Evolutionary conservation across 2,113 vertebrate genomes (phyloP), one percentile per base, ranked within the genome.

Genomic region (Pluvianellus socialis): DNA sequence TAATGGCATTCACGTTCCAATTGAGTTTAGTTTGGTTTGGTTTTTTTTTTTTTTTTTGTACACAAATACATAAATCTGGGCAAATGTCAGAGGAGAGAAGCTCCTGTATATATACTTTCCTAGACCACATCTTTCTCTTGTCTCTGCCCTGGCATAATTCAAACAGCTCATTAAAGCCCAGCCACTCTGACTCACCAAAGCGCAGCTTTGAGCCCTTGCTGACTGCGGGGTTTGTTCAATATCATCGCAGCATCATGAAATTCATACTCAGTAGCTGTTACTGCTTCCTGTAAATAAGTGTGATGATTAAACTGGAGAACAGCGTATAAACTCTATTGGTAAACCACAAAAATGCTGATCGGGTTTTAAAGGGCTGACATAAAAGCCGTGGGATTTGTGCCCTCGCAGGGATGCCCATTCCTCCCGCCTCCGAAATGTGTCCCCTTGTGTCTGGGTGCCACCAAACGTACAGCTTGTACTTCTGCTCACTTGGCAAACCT

Each of bases 321-420:
- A 62, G 81, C 79, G 58, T 79, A 50, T 83, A 88, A 96, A 94
- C 58, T 12, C 27, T 23, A 32, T 21, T 12, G 35, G 88, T 33
- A 86, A 95, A 58, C 71, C 90, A 81, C 76, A 77, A 14, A 94
- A 94, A 88, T 35, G 67, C 79, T 73, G 93, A 15, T 65, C 71
- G 26, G 56, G 14, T 91, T 86, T 88, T 83, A 86, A 72, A 86
- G 83, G 66, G 32, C 62, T 76, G 93, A 68, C 56, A 33, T 42
- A 62, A 82, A 53, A 47, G 44, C 47, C 1, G 0, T 0, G 1
- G 56, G 74, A 45, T 74, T 45, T 58, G 74, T 88, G 70, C 32
- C 28, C 81, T 86, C 2, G 0, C 5, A 2, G 74, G 35, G 55
- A 62, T n/a, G 56, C 55, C 5, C 1, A 0, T 26, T 44, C 33